These are phyloP conservation scores for Chalcis sispes DNA, from an alignment of 2,888 invertebrate genomes.

Conservation along the genomic window DNA sequence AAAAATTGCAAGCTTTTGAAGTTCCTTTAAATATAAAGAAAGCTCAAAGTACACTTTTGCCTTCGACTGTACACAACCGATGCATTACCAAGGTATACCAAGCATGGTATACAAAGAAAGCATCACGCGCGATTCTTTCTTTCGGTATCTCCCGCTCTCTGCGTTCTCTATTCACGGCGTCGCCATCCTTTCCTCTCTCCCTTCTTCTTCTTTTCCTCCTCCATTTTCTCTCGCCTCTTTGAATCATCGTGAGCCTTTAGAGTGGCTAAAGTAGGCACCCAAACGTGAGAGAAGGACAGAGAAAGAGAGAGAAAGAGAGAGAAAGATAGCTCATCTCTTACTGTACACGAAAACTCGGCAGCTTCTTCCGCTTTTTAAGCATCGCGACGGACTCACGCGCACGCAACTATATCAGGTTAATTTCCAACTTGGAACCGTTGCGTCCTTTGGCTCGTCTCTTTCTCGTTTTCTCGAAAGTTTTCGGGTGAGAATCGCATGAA, in stretches of 20 bases:
- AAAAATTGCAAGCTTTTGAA: too few relatives aligned
- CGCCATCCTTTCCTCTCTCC: background rate
- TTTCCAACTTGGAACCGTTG: slow-evolving; percentile 18
- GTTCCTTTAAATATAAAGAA: too few relatives aligned
- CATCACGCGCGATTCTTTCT: background rate
- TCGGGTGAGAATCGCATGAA: slow-evolving; percentile 24
- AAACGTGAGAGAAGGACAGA: background rate
- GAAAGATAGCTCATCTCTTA: background rate
- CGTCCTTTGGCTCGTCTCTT: too few relatives aligned
- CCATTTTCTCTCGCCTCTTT: slow-evolving; percentile 20
- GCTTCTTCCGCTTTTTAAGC: background rate
- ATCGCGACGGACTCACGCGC: slow-evolving; percentile 4
- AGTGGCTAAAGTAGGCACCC: background rate
- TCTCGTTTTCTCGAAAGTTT: slow-evolving; percentile 10
- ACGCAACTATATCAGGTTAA: slow-evolving; percentile 11
- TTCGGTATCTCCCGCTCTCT: background rate
- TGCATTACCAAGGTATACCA: too few relatives aligned
- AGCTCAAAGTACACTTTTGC: too few relatives aligned
- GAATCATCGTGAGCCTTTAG: slow-evolving; percentile 38
- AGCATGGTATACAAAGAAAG: too few relatives aligned
- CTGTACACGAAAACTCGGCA: background rate
- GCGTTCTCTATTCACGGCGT: background rate
- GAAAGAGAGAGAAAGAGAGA: slow-evolving; percentile 10
- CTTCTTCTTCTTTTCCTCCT: slow-evolving; percentile 11
- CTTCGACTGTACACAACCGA: too few relatives aligned